Evolutionary conservation across 1,140 invertebrate species (phyloP), one percentile per base, ranked within the genome.

Genomic region (Chironomus tepperi): DNA sequence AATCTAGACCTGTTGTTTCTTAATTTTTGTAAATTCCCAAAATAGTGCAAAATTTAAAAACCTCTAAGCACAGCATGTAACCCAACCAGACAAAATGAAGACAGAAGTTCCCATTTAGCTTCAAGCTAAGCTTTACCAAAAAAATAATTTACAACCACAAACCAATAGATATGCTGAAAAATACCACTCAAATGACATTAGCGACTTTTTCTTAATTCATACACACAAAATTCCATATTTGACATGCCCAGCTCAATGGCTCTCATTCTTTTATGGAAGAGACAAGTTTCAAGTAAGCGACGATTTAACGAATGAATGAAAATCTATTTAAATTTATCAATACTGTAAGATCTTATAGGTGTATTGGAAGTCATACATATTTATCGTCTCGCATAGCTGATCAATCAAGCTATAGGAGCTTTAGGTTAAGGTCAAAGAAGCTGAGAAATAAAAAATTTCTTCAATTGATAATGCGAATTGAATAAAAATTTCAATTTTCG

Each of bases 271-370:
- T n/a, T 57, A 57, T 57, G 47, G 47, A 57, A 57, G n/a, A n/a
- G n/a, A n/a, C 47, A 57, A 57, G 47, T 57, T 57, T 57, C 24
- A 34, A 34, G 24, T 34, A 34, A 34, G 24, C 24, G 24, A 34
- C 24, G 24, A 34, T 57, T 57, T 15, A 57, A 12, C 12, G n/a
- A 57, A n/a, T 57, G 47, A 57, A 57, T 57, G 47, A 57, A 57
- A 57, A 57, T 57, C 47, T 57, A 57, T 57, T 57, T 57, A 57
- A 57, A n/a, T n/a, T 57, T 34, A 34, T 57, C 47, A 57, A 12
- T 57, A 12, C 12, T 57, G 43, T 15, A 15, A 57, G 15, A 57
- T 5, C 10, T 34, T 34, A 57, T 12, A 57, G 47, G 47, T 57
- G 47, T 57, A 57, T n/a, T 57, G n/a, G 12, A 57, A n/a, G 47